Conservation (phyloP, 2,797 vertebrate species). For the Pseudochromis fuscus region DNA sequence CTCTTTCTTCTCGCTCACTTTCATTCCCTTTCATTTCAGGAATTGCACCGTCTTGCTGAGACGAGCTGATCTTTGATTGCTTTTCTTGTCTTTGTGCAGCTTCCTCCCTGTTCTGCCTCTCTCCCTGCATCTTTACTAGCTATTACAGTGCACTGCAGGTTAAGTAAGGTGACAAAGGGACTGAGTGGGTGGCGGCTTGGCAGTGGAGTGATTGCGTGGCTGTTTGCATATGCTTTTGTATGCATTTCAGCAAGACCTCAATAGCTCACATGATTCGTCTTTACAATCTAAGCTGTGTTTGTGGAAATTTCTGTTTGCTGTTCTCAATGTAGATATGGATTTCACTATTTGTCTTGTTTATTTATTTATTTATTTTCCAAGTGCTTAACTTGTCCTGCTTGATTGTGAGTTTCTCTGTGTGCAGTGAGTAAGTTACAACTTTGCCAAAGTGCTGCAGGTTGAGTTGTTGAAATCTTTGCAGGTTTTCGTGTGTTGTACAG, state of each 20-base stretch:
- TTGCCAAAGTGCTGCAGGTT: slow-evolving; percentile 3
- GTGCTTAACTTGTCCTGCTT: slow-evolving; percentile 23
- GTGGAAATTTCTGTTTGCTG: slow-evolving; percentile 22
- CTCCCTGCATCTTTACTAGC: neutral
- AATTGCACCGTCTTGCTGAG: slow-evolving; percentile 19
- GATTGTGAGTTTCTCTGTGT: slow-evolving; percentile 22
- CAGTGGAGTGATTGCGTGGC: slow-evolving; percentile 16
- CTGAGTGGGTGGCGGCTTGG: slow-evolving; percentile 33
- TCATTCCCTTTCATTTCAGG: slow-evolving; percentile 45
- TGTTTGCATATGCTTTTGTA: slow-evolving; percentile 55
- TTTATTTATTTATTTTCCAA: neutral
- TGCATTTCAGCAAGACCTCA: slow-evolving; percentile 31
- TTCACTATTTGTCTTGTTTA: slow-evolving; percentile 19
- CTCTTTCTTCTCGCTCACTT: slow-evolving; percentile 45
- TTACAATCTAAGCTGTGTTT: slow-evolving; percentile 23
- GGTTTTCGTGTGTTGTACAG: slow-evolving; percentile 6
- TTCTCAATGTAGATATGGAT: slow-evolving; percentile 16
- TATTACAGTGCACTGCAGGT: slow-evolving; percentile 32
- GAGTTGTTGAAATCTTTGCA: neutral
- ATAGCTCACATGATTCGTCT: slow-evolving; percentile 14
- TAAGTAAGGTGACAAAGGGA: slow-evolving; percentile 48
- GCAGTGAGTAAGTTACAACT: slow-evolving; percentile 1
- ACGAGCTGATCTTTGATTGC: slow-evolving; percentile 19
- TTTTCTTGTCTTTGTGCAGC: slow-evolving; percentile 29
- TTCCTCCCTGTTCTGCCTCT: slow-evolving; percentile 13